Evolutionary conservation across 2,797 vertebrate genomes (phyloP).

Genomic region (Petrocephalus sullivani): DNA sequence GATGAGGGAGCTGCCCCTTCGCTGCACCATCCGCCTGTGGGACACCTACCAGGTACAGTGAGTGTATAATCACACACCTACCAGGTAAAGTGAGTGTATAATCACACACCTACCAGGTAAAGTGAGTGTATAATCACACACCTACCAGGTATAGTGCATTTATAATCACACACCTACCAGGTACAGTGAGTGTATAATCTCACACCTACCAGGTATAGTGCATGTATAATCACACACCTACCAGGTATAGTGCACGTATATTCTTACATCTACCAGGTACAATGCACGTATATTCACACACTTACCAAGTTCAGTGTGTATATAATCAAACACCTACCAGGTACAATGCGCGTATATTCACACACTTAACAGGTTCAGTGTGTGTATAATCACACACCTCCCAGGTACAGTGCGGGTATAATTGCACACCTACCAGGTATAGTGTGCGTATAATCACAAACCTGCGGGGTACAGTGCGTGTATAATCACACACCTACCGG

Average conservation of each 20-base stretch:
- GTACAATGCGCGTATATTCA: too few relatives aligned
- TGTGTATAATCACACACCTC: too few relatives aligned
- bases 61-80: not conserved
- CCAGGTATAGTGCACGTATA: not conserved
- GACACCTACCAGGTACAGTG: constrained; percentile 71
- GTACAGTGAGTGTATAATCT: not conserved
- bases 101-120: not conserved
- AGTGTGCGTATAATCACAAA: too few relatives aligned
- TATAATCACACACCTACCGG: not conserved
- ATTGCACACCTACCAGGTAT: too few relatives aligned
- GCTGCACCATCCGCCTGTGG: constrained; percentile 50
- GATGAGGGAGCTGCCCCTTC: constrained; percentile 59
- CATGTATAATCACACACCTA: too few relatives aligned
- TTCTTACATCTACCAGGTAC: not conserved
- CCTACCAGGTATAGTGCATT: not conserved
- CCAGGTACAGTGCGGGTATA: not conserved
- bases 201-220: not conserved
- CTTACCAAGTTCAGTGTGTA: too few relatives aligned
- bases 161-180: not conserved
- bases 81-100: not conserved
- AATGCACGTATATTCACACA: too few relatives aligned
- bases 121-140: not conserved
- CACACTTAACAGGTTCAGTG: too few relatives aligned
- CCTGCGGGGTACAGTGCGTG: too few relatives aligned
- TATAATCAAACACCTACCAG: too few relatives aligned